These are phyloP conservation scores for Drosophila watanabei DNA, from an alignment of 1,140 invertebrate genomes.

Conservation along the genomic window DNA sequence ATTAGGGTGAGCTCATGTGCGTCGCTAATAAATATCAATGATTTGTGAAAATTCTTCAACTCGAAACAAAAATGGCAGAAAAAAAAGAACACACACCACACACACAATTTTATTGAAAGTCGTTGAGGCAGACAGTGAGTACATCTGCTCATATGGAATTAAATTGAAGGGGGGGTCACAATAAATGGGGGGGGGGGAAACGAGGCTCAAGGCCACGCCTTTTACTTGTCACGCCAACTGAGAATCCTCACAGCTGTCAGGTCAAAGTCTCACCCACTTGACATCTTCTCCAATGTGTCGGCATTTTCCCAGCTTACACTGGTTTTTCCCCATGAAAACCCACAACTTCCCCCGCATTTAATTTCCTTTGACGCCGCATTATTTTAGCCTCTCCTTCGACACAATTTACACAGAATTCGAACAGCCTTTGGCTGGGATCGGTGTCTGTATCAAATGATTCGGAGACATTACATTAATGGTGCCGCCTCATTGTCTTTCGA, in stretches of 20 bases:
- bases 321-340: not conserved
- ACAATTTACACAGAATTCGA: constrained; percentile 11
- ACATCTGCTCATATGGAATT: constrained; percentile 18
- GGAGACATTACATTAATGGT: constrained; percentile 16
- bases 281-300: constrained; percentile 26
- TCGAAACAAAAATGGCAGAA: not conserved
- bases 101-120: constrained; percentile 21
- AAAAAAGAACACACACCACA: not conserved
- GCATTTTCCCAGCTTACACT: not conserved
- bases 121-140: constrained; percentile 7
- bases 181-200: not conserved
- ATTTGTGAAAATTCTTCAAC: constrained; percentile 28
- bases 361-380: constrained; percentile 41
- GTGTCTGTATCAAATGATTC: constrained; percentile 24
- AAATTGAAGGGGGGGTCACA: constrained; percentile 6
- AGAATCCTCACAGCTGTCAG: constrained; percentile 48
- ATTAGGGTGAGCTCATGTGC: constrained; percentile 20
- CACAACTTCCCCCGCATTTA: constrained; percentile 13
- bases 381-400: constrained; percentile 29
- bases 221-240: constrained; percentile 58
- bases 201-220: constrained; percentile 58
- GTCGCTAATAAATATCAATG: constrained; percentile 34
- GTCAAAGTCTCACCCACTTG: constrained; percentile 32
- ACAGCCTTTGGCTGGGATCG: constrained; percentile 39
- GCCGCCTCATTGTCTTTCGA: not conserved